These are phyloP conservation scores for Anhinga anhinga DNA, from an alignment of 2,113 vertebrate genomes.

Conservation along the genomic window DNA sequence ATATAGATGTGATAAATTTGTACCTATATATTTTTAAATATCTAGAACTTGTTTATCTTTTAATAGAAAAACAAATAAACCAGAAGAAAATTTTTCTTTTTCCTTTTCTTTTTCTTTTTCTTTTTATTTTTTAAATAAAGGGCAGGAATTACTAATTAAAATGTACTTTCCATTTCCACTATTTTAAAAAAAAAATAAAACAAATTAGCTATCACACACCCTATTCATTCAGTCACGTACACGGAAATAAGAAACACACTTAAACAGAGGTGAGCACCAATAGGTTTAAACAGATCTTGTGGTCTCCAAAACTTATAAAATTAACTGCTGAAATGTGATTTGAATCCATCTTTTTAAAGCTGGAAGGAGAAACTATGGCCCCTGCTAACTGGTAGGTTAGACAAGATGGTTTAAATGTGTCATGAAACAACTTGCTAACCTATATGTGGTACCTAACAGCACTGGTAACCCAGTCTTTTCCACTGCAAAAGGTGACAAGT, in stretches of 20 bases:
- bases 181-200: not conserved
- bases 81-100: not conserved
- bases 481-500: not conserved
- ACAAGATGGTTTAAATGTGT: not conserved
- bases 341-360: not conserved
- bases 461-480: not conserved
- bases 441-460: not conserved
- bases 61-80: not conserved
- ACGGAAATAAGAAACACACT: not conserved
- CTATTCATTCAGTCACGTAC: not conserved
- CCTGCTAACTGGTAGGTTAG: not conserved
- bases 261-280: not conserved
- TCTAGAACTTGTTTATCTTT: not conserved
- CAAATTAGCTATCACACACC: not conserved
- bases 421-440: not conserved
- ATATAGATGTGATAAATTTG: not conserved
- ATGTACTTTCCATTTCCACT: not conserved
- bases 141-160: not conserved
- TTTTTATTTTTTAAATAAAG: not conserved
- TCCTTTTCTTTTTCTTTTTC: too few species aligned
- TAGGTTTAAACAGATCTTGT: not conserved
- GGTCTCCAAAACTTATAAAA: not conserved
- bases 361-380: not conserved
- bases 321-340: not conserved
- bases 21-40: not conserved